These are phyloP conservation scores for Troilus luridus DNA, from an alignment of 2,888 invertebrate species.

Conservation along the genomic window DNA sequence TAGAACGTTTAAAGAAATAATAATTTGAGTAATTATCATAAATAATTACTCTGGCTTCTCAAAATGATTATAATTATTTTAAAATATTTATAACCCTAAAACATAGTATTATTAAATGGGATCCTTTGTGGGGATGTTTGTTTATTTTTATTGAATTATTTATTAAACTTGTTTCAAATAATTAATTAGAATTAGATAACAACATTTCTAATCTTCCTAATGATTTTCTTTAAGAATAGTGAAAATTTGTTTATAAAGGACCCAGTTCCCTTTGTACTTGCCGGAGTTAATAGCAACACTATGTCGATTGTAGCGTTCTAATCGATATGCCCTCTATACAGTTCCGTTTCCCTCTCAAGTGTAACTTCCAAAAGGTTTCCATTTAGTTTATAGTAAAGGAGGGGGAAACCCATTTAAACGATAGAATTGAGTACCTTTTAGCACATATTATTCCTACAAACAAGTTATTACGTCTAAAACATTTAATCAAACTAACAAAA, in stretches of 20 bases:
- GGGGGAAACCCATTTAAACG: not conserved
- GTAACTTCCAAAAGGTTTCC: conserved; percentile 1
- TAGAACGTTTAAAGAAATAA: no score
- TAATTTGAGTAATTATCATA: no score
- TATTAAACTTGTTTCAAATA: no score
- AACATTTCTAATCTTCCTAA: not conserved
- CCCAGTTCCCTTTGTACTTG: not conserved
- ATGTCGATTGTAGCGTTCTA: not conserved
- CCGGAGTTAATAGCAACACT: not conserved
- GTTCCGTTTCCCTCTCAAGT: not conserved
- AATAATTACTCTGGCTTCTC: no score
- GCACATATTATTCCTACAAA: not conserved
- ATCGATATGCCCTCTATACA: not conserved
- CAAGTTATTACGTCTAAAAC: not conserved
- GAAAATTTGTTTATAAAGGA: not conserved
- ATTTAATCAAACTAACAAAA: no score
- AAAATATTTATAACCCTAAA: no score
- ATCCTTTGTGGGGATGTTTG: no score
- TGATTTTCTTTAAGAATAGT: not conserved
- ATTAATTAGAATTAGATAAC: no score
- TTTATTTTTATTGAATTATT: no score
- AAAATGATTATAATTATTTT: no score
- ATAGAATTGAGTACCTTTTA: not conserved
- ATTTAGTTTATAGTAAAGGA: not conserved
- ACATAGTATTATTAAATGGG: no score